Conservation (phyloP, 2,113 vertebrate genomes). For the Chionis minor region DNA sequence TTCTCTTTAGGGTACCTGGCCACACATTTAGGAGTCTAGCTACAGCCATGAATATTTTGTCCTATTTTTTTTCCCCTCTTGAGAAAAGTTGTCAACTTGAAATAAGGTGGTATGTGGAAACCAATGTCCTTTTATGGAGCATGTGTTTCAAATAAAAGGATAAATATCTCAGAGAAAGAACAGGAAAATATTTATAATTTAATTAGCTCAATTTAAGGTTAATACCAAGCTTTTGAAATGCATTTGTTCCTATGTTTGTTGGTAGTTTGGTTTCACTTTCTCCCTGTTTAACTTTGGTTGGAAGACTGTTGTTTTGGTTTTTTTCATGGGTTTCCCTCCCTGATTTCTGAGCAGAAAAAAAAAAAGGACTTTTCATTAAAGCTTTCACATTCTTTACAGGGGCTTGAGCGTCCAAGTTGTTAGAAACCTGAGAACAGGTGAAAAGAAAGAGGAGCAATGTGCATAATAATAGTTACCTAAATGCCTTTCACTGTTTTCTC, state of each 20-base stretch:
- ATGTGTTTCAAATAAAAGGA: slow-evolving; percentile 54
- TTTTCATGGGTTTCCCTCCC: neutral
- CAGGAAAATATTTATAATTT: slow-evolving; percentile 25
- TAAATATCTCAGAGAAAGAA: slow-evolving; percentile 23
- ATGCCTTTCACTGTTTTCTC: neutral
- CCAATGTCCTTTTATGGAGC: slow-evolving; percentile 18
- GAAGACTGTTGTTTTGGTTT: neutral
- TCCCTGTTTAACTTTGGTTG: neutral
- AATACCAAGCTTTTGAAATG: slow-evolving; percentile 28
- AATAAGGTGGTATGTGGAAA: neutral
- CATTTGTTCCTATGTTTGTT: slow-evolving; percentile 13
- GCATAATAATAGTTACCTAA: neutral
- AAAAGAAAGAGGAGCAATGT: neutral
- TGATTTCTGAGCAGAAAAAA: neutral
- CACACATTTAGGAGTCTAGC: neutral
- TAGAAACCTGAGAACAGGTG: neutral
- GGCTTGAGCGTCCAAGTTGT: neutral
- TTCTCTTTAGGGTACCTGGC: neutral
- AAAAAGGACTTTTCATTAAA: neutral
- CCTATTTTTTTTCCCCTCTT: neutral
- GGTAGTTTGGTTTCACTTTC: neutral
- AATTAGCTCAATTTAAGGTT: slow-evolving; percentile 54
- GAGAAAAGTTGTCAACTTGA: slow-evolving; percentile 27
- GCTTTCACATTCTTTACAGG: neutral
- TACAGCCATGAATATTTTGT: neutral